Conservation (phyloP, 2,113 vertebrate species). For the Poeciliopsis prolifica region DNA sequence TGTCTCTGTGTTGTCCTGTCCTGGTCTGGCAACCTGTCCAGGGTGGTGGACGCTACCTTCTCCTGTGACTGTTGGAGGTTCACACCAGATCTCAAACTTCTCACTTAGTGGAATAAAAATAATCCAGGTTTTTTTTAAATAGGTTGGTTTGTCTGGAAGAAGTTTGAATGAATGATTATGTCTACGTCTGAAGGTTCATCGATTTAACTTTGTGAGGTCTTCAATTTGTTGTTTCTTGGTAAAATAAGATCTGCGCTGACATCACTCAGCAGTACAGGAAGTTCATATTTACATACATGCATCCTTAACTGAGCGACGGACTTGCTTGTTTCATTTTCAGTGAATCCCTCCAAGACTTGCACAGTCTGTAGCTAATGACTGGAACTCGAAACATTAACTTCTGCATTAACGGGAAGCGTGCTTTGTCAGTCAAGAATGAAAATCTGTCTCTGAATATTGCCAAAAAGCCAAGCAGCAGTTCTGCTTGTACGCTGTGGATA, state of each 20-base stretch:
- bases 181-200: no score
- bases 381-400: constrained; percentile 77
- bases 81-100: no score
- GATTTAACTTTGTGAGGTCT: not conserved
- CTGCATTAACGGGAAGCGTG: constrained; percentile 69
- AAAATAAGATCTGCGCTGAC: constrained; percentile 23
- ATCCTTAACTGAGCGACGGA: constrained; percentile 58
- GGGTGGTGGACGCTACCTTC: no score
- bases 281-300: constrained; percentile 70
- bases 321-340: constrained; percentile 63
- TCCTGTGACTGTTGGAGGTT: no score
- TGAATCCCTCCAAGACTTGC: constrained; percentile 72
- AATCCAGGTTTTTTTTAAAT: no score
- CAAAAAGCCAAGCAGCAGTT: constrained; percentile 69
- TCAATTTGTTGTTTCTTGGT: not conserved
- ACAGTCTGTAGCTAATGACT: constrained; percentile 76
- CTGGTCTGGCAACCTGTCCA: no score
- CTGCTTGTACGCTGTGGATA: constrained; percentile 58
- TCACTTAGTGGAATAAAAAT: no score
- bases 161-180: no score
- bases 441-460: constrained; percentile 71
- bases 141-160: no score
- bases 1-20: no score
- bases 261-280: constrained; percentile 52
- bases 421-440: constrained; percentile 74